Evolutionary conservation across 2,888 invertebrate genomes (phyloP), one percentile per base, ranked within the genome.

Genomic region (Phortica okadai): DNA sequence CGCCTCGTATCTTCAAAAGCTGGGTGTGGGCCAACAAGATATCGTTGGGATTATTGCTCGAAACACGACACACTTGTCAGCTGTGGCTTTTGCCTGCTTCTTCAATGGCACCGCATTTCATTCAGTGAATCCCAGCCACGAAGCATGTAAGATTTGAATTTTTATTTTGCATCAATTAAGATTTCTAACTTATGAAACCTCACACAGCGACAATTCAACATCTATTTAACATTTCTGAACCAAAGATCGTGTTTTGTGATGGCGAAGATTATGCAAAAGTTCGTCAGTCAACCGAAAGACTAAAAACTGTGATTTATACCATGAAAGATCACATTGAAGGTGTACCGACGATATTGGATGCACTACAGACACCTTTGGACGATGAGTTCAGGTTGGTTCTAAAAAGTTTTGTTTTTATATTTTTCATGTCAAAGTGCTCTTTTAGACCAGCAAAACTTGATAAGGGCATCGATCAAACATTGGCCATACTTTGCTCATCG

Each of bases 401-500:
- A 45, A 7, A 7, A 10, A 7, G 6, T 6, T 10, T 45, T 7
- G 45, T 45, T 7, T 7, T 45, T 6, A 45, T 45, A 6, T 45
- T 45, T 10, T 7, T 7, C 6, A 45, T 45, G 10, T 10, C 10
- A 6, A n/a, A n/a, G n/a, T n/a, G n/a, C n/a, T 7, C 45, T 10
- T 59, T 16, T 8, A 59, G 21, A 16, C 85, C 87, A 0, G 41
- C 73, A 4, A 73, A 74, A 64, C 83, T 83, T 7, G 11, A 74
- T 5, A 72, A 74, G 0, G 87, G 84, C 54, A 76, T 78, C 1
- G 82, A 85, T 76, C 83, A 86, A 11, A 84, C 74, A n/a, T 75
- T 85, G 86, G 85, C 84, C 84, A 89, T 91, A 41, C 75, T 91
- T 11, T 90, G 83, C 82, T 90, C 89, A 74, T 91, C 90, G 3